phyloP scores from a whole-genome alignment of 2,888 invertebrate genomes.

The Macaria liturata region DNA sequence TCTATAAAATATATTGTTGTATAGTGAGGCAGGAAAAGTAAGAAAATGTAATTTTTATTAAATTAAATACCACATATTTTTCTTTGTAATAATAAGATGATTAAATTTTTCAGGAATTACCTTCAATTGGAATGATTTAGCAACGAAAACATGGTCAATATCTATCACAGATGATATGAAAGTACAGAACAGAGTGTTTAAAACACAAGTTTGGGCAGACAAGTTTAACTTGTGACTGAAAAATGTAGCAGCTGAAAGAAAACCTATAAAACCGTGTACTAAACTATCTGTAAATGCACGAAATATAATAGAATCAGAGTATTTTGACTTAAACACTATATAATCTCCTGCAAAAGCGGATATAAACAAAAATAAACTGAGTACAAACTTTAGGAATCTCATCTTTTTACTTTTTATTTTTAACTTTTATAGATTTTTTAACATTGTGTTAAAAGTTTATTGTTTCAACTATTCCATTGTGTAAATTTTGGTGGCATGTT shows the following conservation, averaged over 20 bases:
- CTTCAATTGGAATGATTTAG: constrained; percentile 64
- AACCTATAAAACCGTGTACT: constrained; percentile 61
- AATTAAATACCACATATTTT: no score
- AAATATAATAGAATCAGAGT: constrained; percentile 53
- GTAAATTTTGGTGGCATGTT: no score
- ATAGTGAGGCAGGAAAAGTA: no score
- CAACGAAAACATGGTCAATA: constrained; percentile 68
- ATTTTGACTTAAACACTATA: constrained; percentile 65
- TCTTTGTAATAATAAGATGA: no score
- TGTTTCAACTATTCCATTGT: no score
- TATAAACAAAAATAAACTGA: constrained; percentile 48
- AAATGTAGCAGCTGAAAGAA: constrained; percentile 60
- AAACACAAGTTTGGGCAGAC: constrained; percentile 39
- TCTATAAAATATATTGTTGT: no score
- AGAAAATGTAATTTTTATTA: no score
- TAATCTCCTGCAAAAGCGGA: constrained; percentile 61
- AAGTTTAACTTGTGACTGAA: constrained; percentile 53
- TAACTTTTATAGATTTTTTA: not conserved
- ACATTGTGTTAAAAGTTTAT: no score
- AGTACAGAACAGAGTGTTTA: constrained; percentile 60
- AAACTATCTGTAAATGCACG: constrained; percentile 59
- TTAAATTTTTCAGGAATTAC: constrained; percentile 40
- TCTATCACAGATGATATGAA: constrained; percentile 63
- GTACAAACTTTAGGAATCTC: constrained; percentile 50
- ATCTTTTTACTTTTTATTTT: constrained; percentile 36